Evolutionary conservation across 2,797 vertebrate genomes (phyloP), one percentile per base, ranked within the genome.

Genomic region (Phoebastria nigripes): DNA sequence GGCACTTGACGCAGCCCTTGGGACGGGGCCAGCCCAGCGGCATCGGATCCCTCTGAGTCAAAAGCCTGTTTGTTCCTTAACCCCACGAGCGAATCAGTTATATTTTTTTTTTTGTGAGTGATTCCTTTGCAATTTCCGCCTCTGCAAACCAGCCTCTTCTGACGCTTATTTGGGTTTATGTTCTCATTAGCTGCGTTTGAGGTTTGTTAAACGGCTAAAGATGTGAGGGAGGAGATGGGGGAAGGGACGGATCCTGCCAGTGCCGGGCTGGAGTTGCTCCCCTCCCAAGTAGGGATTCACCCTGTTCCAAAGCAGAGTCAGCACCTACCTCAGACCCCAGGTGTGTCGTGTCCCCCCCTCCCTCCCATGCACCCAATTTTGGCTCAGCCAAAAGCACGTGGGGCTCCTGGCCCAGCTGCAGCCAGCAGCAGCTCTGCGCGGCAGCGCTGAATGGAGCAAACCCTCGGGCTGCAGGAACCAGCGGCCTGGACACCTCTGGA

Each of bases 11-110:
- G 77, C 85, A 90, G 88, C 84, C 93, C 63, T 74, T 92, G 95
- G 82, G 59, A 41, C 5, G 0, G 37, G 62, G 96, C 95, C 96
- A 96, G 95, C 59, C 69, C 90, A 24, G 13, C 67, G 10, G 90
- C 97, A 97, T 55, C 3, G 0, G 89, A 85, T 91, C 91, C 29
- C 67, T 87, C 81, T 86, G 91, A 96, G 54, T 97, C 96, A 97
- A 97, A 97, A 97, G 97, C 66, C 87, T 87, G 96, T 96, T 97
- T 97, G 96, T 97, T 97, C 94, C 94, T 52, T 88, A 69, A 91
- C 97, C 96, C 96, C 87, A 65, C 65, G 17, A 93, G 51, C 70
- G 10, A 89, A 95, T 90, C 95, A 71, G 90, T 91, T 78, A 19
- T 76, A 61, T 9, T 58, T 58, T 49, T 44, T 85, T 67, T 85